Evolutionary conservation across 1,140 invertebrate species (phyloP).

Genomic region (Oryzaephilus surinamensis): DNA sequence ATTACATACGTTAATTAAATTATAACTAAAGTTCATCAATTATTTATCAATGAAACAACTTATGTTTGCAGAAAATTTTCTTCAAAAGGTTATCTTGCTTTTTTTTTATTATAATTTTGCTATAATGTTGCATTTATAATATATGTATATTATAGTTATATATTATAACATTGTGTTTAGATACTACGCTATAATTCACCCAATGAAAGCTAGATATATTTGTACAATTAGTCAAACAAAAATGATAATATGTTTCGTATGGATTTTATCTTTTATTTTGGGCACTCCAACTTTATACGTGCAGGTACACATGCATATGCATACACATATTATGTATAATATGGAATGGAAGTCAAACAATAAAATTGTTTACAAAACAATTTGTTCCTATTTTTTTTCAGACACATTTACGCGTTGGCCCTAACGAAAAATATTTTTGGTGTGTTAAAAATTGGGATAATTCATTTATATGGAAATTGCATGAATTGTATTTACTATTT

Average conservation of each 20-base stretch:
- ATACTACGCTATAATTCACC: conserved; percentile 68
- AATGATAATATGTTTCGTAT: conserved; percentile 51
- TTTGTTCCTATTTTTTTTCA: conserved; percentile 29
- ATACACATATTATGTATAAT: too few species aligned
- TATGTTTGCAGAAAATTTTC: conserved; percentile 1
- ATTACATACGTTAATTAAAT: not conserved
- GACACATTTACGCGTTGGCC: conserved; percentile 47
- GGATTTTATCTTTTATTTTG: conserved; percentile 49
- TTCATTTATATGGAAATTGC: conserved; percentile 41
- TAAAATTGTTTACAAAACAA: too few species aligned
- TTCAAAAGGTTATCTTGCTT: not conserved
- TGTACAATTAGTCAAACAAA: conserved; percentile 60
- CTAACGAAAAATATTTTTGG: conserved; percentile 43
- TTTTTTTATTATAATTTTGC: too few species aligned
- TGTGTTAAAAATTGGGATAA: conserved; percentile 48
- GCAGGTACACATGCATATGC: too few species aligned
- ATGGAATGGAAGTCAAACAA: too few species aligned
- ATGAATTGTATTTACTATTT: conserved; percentile 57
- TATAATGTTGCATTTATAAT: too few species aligned
- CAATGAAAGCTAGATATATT: conserved; percentile 61
- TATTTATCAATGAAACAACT: conserved; percentile 3
- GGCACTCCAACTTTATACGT: conserved; percentile 48
- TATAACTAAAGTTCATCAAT: not conserved
- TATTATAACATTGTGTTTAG: conserved; percentile 43
- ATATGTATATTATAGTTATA: too few species aligned